Base-by-base conservation (phyloP, 2,113 vertebrate genomes). In the Perca schrenkii region DNA sequence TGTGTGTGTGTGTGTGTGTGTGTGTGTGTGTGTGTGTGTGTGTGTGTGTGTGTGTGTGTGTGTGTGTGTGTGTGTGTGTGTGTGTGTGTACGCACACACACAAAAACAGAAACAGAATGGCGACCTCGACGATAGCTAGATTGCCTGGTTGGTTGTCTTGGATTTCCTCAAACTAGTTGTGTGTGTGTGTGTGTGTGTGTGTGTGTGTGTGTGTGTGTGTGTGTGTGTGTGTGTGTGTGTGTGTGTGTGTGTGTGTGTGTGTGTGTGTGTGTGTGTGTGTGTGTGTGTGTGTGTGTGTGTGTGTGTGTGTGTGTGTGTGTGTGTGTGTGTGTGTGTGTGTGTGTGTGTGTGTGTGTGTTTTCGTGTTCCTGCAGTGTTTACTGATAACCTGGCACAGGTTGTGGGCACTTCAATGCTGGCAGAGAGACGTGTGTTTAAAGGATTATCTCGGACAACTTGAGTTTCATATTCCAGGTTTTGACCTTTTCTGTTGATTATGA, bases 351-450 rank as follows among this genome's bases (percentile, higher is more conserved):
- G 28, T 31, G 28, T 31, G 28, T 31, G 31, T n/a, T n/a, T n/a
- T n/a, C n/a, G n/a, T n/a, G n/a, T n/a, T n/a, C n/a, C n/a, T n/a
- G n/a, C n/a, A n/a, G 78, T 52, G 75, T 53, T 80, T 19, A 25
- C 4, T 68, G 79, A 79, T 86, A 78, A 52, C 66, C 64, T 83
- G 87, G 60, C 74, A 62, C 69, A 74, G 68, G 71, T 84, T 71
- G n/a, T 70, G 15, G 43, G 49, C 62, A 43, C 54, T 64, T 17
- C 54, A n/a, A 3, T 10, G 47, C 40, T 61, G 57, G 15, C 83
- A 71, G 49, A 70, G 43, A 63, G 73, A 13, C 64, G n/a, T 68
- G 68, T 43, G n/a, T 75, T 77, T 40, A 47, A 43, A 74, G 67
- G 73, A 74, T 86, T 58, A 80, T 71, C 54, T 31, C 0, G 15